Base-by-base conservation (phyloP, 1,140 invertebrate species). In the Piezodorus guildinii region DNA sequence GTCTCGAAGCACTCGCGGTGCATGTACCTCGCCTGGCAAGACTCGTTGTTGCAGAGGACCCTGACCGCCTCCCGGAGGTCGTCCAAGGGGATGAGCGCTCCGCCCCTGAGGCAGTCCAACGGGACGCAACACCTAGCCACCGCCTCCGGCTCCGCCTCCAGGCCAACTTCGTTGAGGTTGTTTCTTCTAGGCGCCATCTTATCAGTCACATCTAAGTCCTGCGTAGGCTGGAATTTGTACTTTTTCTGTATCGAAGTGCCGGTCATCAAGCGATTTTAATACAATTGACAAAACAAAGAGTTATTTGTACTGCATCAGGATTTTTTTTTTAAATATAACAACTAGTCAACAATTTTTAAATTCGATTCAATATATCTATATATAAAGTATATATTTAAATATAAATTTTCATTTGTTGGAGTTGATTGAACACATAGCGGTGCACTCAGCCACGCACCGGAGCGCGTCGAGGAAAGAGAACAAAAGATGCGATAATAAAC, bases 1-100 rank as follows among this genome's bases (percentile, higher is more conserved):
- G 84, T 80, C 34, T 95, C 90, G 78, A 96, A 98, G 77, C 94
- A 98, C 71, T 91, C 88, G 65, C 86, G 83, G 78, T 98, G 94
- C 94, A 98, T 97, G 76, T 87, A 95, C 71, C 86, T 83, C 68
- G 83, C 78, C 51, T 80, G 78, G 78, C 94, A 98, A 65, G 84
- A 82, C 69, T 95, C 93, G 79, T 96, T 96, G 80, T 94, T 96
- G 81, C 94, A 98, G 49, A 86, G 81, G n/a, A 96, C 90, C 73
- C 87, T 87, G 58, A 96, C 85, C 30, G 84, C 83, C 65, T 90
- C 87, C 43, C 85, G 81, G 27, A 91, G 78, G 65, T 92, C 84
- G 68, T 88, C 85, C 15, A 83, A 70, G 34, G 81, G 78, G 51
- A 91, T 90, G 1, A 82, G 72, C 65, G 78, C 77, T 3, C 78